Percentiles rank a stretch among this genome's conserved stretches.
phyloP scores from a whole-genome alignment of 2,888 invertebrate species.

The Nymphalis c-album region DNA sequence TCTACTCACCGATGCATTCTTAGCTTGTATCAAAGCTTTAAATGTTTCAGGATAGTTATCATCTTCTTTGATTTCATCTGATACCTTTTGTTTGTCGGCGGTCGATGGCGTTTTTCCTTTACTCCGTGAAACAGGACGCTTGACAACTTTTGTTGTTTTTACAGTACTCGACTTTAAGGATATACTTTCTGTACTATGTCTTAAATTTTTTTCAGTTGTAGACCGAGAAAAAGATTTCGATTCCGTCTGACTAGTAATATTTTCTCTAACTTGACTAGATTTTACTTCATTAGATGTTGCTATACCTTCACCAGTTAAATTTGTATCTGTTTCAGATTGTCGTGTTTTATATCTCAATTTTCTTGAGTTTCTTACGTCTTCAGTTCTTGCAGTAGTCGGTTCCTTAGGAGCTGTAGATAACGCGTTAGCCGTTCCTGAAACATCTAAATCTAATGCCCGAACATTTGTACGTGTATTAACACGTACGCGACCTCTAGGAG shows the following conservation, averaged over 20 bases:
- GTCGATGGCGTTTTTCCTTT: conserved; percentile 52
- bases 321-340: conserved; percentile 65
- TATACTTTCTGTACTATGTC: conserved; percentile 53
- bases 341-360: conserved; percentile 67
- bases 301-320: conserved; percentile 67
- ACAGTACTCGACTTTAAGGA: conserved; percentile 54
- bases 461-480: conserved; percentile 55
- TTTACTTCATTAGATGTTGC: conserved; percentile 56
- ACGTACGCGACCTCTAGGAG: conserved; percentile 55
- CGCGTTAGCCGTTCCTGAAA: conserved; percentile 67
- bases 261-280: conserved; percentile 68
- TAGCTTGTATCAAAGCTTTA: conserved; percentile 84
- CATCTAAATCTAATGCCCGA: conserved; percentile 58
- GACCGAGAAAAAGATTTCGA: conserved; percentile 49
- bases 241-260: conserved; percentile 65
- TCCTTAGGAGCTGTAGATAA: conserved; percentile 60
- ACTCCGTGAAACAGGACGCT: conserved; percentile 57
- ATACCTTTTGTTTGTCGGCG: conserved; percentile 48
- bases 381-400: conserved; percentile 58
- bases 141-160: conserved; percentile 60
- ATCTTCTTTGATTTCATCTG: conserved; percentile 81
- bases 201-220: conserved; percentile 36
- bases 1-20: conserved; percentile 76
- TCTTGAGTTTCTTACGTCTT: conserved; percentile 59
- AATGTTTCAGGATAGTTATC: conserved; percentile 85